Base-by-base conservation (phyloP, 2,113 vertebrate species). In the Setophaga petechia region DNA sequence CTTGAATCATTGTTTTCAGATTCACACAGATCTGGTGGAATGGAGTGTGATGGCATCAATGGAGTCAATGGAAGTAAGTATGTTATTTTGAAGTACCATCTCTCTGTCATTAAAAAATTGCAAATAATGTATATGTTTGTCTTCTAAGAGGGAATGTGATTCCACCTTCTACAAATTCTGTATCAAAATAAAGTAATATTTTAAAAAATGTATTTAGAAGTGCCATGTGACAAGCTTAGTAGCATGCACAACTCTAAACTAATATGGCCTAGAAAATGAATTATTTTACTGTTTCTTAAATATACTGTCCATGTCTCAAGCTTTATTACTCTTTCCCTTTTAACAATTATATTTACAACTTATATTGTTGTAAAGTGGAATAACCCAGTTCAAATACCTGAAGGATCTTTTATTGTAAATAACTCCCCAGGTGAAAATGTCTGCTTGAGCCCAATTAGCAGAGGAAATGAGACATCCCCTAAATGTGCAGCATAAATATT, bases 1-100 rank as follows among this genome's bases (percentile, higher is more conserved):
- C 98, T 99, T 67, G 99, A 99, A 97, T 96, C 96, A 3, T 93
- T 99, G 49, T 98, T 99, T 72, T 87, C 98, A 59, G 98, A 96
- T 49, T 95, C 98, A 61, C 98, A 97, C 58, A 37, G 66, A 13
- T 51, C 95, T 79, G 94, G 97, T 72, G 97, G 92, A 51, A 84
- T 96, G 93, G 88, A 94, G 61, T 98, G 63, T 62, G 95, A 97
- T 66, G 96, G 97, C 63, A 89, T 98, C 17, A 98, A 98, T 24
- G 98, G 98, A 74, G 97, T 99, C 58, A 97, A 97, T 61, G 98
- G 97, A 98, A 99, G 99, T 98, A 98, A 76, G 91, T 73, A n/a
- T 58, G 1, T 31, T 51, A 88, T 75, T 82, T 46, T 81, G 28
- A 75, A 82, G 49, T 54, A 57, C 27, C 5, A 8, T 31, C n/a